Evolutionary conservation across 2,797 vertebrate genomes (phyloP).

Genomic region (Leptodactylus fallax): DNA sequence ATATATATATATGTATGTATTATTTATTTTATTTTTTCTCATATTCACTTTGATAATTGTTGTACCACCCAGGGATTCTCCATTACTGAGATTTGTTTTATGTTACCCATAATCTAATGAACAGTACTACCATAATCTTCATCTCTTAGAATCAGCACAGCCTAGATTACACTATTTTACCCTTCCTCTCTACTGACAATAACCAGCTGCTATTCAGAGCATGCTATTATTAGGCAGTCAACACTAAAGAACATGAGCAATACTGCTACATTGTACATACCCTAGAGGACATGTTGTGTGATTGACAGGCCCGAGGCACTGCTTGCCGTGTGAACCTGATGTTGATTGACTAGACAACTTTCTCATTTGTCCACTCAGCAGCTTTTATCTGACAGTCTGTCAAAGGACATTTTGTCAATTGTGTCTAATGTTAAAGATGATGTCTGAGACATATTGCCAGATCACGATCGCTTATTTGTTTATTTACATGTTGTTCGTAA

Average conservation of each 20-base stretch:
- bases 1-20: too few relatives aligned
- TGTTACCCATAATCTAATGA: neutral
- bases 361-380: conserved; percentile 48
- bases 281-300: conserved; percentile 18
- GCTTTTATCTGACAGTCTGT: conserved; percentile 49
- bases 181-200: conserved; percentile 15
- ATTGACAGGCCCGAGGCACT: conserved; percentile 40
- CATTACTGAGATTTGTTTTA: neutral
- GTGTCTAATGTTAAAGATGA: neutral
- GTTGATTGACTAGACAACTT: conserved; percentile 46
- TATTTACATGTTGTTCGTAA: neutral
- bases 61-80: neutral
- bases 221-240: conserved; percentile 9
- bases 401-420: conserved; percentile 27
- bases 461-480: neutral
- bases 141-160: neutral
- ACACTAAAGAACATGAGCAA: neutral
- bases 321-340: neutral
- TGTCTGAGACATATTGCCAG: conserved; percentile 14
- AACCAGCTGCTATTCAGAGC: conserved; percentile 20
- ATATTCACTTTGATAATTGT: neutral
- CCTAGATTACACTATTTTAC: neutral
- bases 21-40: too few relatives aligned
- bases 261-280: neutral
- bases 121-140: neutral